phyloP scores from a whole-genome alignment of 2,888 invertebrate species.

The Philaethria dido region DNA sequence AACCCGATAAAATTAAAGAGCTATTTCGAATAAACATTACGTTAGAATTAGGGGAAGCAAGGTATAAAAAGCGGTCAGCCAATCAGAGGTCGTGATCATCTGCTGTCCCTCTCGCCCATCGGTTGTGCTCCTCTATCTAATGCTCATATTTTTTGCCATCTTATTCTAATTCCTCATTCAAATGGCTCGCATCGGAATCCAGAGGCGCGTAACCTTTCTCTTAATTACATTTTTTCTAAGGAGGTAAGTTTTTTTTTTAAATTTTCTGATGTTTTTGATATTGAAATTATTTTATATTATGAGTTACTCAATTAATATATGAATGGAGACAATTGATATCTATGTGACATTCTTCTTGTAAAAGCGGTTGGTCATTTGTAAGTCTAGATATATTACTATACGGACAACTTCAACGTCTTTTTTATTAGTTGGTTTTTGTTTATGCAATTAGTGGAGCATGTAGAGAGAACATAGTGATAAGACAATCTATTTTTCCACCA shows the following conservation, averaged over 20 bases:
- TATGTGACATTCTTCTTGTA: too few species aligned
- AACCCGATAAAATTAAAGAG: slow-evolving; percentile 73
- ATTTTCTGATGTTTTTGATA: neutral
- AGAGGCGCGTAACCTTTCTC: slow-evolving; percentile 72
- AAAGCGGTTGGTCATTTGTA: too few species aligned
- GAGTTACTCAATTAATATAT: too few species aligned
- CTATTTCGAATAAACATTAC: slow-evolving; percentile 78
- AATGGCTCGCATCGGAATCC: slow-evolving; percentile 75
- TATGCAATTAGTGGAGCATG: too few species aligned
- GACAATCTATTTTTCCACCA: too few species aligned
- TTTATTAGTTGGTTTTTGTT: too few species aligned
- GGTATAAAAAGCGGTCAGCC: slow-evolving; percentile 82
- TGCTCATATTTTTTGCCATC: slow-evolving; percentile 81
- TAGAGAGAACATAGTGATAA: too few species aligned
- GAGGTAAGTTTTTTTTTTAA: slow-evolving; percentile 41
- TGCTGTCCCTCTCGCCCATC: slow-evolving; percentile 62
- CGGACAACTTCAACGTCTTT: too few species aligned
- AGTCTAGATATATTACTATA: neutral
- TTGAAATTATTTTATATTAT: neutral
- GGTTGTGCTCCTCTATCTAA: slow-evolving; percentile 73
- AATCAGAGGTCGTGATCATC: slow-evolving; percentile 62
- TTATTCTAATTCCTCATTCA: slow-evolving; percentile 82
- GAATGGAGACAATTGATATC: too few species aligned
- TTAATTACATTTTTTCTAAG: slow-evolving; percentile 52
- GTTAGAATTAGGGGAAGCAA: slow-evolving; percentile 83